Evolutionary conservation across 2,888 invertebrate genomes (phyloP).

Genomic region (Schizaphis graminum): DNA sequence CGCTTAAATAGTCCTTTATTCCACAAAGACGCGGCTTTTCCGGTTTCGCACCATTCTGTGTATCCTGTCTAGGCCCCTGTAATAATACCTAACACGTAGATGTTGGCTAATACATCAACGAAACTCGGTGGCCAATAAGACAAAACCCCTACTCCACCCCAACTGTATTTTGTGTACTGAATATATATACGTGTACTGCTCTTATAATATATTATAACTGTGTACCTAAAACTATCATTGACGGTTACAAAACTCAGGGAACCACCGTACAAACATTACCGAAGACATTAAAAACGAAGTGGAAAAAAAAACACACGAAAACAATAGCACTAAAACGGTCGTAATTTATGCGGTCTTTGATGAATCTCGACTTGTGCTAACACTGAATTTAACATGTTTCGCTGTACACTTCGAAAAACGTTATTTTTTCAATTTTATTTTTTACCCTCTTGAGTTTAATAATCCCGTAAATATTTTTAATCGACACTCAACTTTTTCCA

Average conservation of each 20-base stretch:
- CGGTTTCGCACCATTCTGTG: slow-evolving; percentile 65
- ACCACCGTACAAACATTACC: slow-evolving; percentile 26
- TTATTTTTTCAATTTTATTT: background rate
- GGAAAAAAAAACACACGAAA: slow-evolving; percentile 26
- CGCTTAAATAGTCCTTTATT: slow-evolving; percentile 65
- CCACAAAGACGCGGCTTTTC: slow-evolving; percentile 65
- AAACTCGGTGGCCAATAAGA: slow-evolving; percentile 46
- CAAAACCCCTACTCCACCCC: background rate
- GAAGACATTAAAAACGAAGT: slow-evolving; percentile 27
- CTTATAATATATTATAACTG: slow-evolving; percentile 14
- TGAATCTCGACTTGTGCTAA: background rate
- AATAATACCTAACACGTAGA: slow-evolving; percentile 59
- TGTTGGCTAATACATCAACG: slow-evolving; percentile 54
- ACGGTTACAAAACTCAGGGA: slow-evolving; percentile 52
- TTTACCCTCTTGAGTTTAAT: slow-evolving; percentile 4
- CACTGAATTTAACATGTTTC: slow-evolving; percentile 1
- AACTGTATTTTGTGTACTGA: background rate
- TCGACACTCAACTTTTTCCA: slow-evolving; percentile 35
- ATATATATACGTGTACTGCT: background rate
- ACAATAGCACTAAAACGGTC: slow-evolving; percentile 12
- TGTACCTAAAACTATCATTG: slow-evolving; percentile 10
- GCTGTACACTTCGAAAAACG: background rate
- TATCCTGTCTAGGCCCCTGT: slow-evolving; percentile 59
- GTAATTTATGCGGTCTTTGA: slow-evolving; percentile 48
- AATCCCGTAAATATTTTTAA: slow-evolving; percentile 23